phyloP scores from a whole-genome alignment of 2,888 invertebrate genomes.

The Erebia aethiops region DNA sequence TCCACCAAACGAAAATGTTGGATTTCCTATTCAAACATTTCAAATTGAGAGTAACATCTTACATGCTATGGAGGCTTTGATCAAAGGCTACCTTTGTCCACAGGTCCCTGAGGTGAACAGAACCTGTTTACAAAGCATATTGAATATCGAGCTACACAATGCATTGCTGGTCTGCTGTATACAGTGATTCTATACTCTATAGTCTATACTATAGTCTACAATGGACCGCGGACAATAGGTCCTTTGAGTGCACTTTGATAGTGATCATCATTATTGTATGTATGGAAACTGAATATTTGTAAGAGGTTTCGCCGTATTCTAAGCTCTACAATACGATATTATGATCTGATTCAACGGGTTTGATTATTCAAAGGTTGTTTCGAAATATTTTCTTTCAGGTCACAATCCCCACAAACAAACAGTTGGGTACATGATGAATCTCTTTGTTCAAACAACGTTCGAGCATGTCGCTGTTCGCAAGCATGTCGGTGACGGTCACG shows the following conservation, averaged over 20 bases:
- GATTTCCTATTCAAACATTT: too few relatives aligned
- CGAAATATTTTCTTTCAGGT: too few relatives aligned
- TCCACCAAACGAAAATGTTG: too few relatives aligned
- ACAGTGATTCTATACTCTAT: too few relatives aligned
- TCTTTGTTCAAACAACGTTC: too few relatives aligned
- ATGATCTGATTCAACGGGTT: too few relatives aligned
- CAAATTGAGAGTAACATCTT: background rate
- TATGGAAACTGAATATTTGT: background rate
- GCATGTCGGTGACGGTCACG: too few relatives aligned
- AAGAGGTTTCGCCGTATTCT: background rate
- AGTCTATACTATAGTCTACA: background rate
- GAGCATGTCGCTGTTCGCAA: too few relatives aligned
- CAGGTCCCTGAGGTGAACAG: background rate
- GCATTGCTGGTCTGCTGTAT: background rate
- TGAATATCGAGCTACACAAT: background rate
- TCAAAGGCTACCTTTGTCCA: background rate
- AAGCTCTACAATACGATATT: too few relatives aligned
- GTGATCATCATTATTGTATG: background rate
- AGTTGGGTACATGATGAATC: too few relatives aligned
- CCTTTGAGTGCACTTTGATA: conserved; percentile 6
- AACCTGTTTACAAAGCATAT: background rate
- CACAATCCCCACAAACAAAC: too few relatives aligned
- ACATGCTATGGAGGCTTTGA: background rate
- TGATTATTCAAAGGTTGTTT: too few relatives aligned
- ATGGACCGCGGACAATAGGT: background rate